Base-by-base conservation (phyloP, 2,797 vertebrate species). In the Sebastes trivittatus region DNA sequence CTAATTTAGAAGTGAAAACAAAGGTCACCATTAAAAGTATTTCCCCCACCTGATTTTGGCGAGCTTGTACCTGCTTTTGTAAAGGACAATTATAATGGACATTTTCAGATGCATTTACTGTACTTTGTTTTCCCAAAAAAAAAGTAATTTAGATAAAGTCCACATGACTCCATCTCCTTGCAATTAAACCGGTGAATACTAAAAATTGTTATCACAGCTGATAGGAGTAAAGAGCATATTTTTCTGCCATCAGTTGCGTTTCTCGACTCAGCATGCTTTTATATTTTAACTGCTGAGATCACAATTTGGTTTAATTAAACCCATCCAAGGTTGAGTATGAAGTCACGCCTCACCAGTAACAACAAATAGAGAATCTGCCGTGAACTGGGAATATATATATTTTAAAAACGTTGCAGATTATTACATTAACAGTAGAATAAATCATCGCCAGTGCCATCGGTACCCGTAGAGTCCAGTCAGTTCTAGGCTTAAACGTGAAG, bases 401-500 rank as follows among this genome's bases (percentile, higher is more conserved):
- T 72, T 77, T n/a, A 1, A 42, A 60, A 59, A 23, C 23, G 25
- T n/a, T 49, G 6, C 22, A 34, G 14, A 52, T 66, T 73, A 58
- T 65, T 20, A 59, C 49, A 30, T 82, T 55, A 75, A 30, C 20
- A 52, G 1, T n/a, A 32, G 79, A 71, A 72, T 25, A 60, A 71
- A 66, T 79, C 62, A 54, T 61, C 36, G 42, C 14, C 65, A 6
- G 46, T 9, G 67, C 62, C 77, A 64, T 77, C 75, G 30, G 70
- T 46, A 7, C 55, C 54, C 49, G 60, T 32, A 55, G 70, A 76
- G 81, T 76, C 81, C 72, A 75, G 73, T 63, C 13, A 27, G 67
- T 55, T 62, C 63, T 22, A 32, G 67, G 27, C 74, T 84, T 76
- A 88, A 87, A 92, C 90, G 90, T 92, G 87, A 89, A 91, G 85